A percentile compares a stretch with the other conserved stretches of the same genome.
phyloP scores from a whole-genome alignment of 2,113 vertebrate genomes.

The Dasyornis broadbenti region DNA sequence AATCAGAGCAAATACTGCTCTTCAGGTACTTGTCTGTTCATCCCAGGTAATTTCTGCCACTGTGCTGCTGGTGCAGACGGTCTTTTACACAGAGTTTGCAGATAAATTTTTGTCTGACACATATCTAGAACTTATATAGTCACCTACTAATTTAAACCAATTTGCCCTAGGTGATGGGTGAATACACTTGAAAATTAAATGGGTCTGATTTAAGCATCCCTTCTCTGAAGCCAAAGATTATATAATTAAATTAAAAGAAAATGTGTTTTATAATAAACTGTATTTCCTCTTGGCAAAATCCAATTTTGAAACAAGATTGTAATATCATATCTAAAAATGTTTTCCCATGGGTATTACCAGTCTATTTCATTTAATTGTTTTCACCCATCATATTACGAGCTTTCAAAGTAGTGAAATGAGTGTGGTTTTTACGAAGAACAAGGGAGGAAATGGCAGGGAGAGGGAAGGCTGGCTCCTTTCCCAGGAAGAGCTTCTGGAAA shows the following conservation, averaged over 20 bases:
- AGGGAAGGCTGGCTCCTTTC: background rate
- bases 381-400: slow-evolving; percentile 10
- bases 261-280: slow-evolving; percentile 63
- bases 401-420: slow-evolving; percentile 19
- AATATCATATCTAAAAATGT: slow-evolving; percentile 60
- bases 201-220: slow-evolving; percentile 54
- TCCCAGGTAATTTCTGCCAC: slow-evolving; percentile 11
- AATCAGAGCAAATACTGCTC: background rate
- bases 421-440: background rate
- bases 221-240: slow-evolving; percentile 56
- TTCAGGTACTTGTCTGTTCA: background rate
- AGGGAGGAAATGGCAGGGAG: background rate
- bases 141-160: slow-evolving; percentile 45
- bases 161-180: slow-evolving; percentile 39
- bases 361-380: slow-evolving; percentile 64
- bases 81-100: background rate
- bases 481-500: background rate
- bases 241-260: slow-evolving; percentile 71
- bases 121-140: slow-evolving; percentile 18
- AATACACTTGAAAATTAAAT: slow-evolving; percentile 42
- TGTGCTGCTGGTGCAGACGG: background rate
- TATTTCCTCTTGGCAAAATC: slow-evolving; percentile 61
- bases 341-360: slow-evolving; percentile 57
- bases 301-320: slow-evolving; percentile 61
- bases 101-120: slow-evolving; percentile 16